Evolutionary conservation across 2,113 vertebrate species (phyloP).

Genomic region (Thunnus maccoyii): DNA sequence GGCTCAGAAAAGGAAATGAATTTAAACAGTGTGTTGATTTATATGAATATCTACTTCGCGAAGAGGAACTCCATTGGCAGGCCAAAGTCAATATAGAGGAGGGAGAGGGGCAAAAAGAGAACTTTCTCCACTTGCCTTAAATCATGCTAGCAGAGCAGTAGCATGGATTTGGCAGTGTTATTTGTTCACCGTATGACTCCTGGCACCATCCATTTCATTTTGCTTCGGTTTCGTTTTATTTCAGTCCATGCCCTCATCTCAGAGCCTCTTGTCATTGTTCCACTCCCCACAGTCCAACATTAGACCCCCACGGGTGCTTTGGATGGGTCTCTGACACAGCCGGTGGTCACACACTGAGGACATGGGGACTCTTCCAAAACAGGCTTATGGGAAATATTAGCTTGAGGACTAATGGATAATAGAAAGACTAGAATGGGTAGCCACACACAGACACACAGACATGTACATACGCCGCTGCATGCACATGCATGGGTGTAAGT

Average conservation of each 20-base stretch:
- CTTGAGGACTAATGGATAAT: slow-evolving; percentile 42
- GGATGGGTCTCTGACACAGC: slow-evolving; percentile 47
- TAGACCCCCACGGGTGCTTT: slow-evolving; percentile 55
- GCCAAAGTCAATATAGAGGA: slow-evolving; percentile 28
- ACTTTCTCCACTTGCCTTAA: slow-evolving; percentile 21
- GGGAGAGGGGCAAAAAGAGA: background rate
- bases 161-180: slow-evolving; percentile 20
- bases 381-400: slow-evolving; percentile 39
- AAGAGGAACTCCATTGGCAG: slow-evolving; percentile 15
- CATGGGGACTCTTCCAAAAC: slow-evolving; percentile 41
- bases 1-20: slow-evolving; percentile 52
- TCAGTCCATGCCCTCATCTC: slow-evolving; percentile 56
- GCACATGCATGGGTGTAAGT: background rate
- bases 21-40: slow-evolving; percentile 63
- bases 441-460: background rate
- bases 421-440: slow-evolving; percentile 12
- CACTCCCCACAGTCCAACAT: slow-evolving; percentile 53
- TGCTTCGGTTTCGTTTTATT: slow-evolving; percentile 66
- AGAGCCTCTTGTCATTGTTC: slow-evolving; percentile 54
- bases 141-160: slow-evolving; percentile 13
- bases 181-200: slow-evolving; percentile 47
- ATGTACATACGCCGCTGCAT: background rate
- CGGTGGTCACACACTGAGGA: slow-evolving; percentile 42
- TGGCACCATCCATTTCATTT: slow-evolving; percentile 50
- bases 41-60: slow-evolving; percentile 42